Evolutionary conservation across 2,888 invertebrate species (phyloP).

Genomic region (Andrena camellia): DNA sequence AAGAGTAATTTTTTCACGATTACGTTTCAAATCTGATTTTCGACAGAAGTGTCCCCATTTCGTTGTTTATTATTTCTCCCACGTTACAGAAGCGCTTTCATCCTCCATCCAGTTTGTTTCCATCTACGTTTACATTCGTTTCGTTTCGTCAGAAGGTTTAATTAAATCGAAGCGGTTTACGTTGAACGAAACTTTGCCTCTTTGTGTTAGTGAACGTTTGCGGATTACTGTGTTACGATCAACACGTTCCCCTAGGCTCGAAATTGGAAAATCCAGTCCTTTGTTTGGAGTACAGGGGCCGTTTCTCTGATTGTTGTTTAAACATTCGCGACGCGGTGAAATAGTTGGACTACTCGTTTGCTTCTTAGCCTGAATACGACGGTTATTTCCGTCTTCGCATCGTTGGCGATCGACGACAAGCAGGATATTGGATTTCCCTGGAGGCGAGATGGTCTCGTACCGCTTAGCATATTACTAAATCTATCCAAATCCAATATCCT

Average conservation of each 20-base stretch:
- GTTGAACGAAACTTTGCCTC: slow-evolving; percentile 5
- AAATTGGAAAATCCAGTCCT: slow-evolving; percentile 1
- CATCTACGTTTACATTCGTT: neutral
- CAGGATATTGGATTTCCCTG: slow-evolving; percentile 69
- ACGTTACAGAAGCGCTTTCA: neutral
- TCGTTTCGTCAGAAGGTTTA: slow-evolving; percentile 21
- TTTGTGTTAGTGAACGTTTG: neutral
- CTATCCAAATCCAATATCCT: slow-evolving; percentile 55
- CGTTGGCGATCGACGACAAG: slow-evolving; percentile 47
- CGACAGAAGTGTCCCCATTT: neutral
- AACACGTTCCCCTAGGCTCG: neutral
- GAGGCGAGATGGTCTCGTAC: slow-evolving; percentile 16
- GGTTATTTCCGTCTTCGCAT: slow-evolving; percentile 48
- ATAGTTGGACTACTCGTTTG: neutral
- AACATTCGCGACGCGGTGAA: neutral
- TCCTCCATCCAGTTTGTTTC: neutral
- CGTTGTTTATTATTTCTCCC: neutral
- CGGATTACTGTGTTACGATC: neutral
- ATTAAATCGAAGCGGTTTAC: slow-evolving; percentile 31
- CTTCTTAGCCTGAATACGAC: slow-evolving; percentile 23
- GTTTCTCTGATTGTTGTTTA: neutral
- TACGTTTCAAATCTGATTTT: neutral
- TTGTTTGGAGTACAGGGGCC: neutral
- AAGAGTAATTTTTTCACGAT: too few species aligned
- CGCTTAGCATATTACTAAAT: slow-evolving; percentile 47